A percentile compares a stretch with the other conserved stretches of the same genome.
Conservation (phyloP, 2,797 vertebrate genomes). For the Dallia pectoralis region DNA sequence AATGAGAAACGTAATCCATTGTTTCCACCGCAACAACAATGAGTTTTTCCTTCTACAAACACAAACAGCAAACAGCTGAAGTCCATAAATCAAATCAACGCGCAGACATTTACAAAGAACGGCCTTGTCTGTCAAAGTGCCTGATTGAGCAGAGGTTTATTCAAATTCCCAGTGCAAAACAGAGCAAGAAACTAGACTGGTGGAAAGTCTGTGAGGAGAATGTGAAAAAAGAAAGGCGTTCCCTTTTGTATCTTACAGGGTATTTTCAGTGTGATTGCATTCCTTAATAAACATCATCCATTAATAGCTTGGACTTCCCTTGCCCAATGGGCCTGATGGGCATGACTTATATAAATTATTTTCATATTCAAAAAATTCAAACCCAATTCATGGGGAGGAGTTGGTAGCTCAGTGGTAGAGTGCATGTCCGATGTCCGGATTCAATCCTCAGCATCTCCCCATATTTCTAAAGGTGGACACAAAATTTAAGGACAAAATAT, state of each 20-base stretch:
- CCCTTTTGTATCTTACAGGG: neutral
- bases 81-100: constrained; percentile 48
- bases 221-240: neutral
- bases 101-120: constrained; percentile 28
- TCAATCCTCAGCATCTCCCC: too few species aligned
- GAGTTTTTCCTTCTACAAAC: constrained; percentile 43
- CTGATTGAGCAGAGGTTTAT: constrained; percentile 20
- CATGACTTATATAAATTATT: neutral
- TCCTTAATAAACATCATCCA: neutral
- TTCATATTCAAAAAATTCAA: constrained; percentile 28
- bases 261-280: neutral
- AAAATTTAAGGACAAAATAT: too few species aligned
- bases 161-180: constrained; percentile 16
- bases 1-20: constrained; percentile 53
- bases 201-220: constrained; percentile 5
- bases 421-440: too few species aligned
- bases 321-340: neutral
- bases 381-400: too few species aligned
- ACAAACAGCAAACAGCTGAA: constrained; percentile 42
- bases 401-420: too few species aligned
- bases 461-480: too few species aligned
- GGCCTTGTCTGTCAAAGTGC: constrained; percentile 21
- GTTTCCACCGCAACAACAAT: constrained; percentile 51
- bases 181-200: neutral
- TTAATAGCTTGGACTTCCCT: neutral